phyloP scores from a whole-genome alignment of 2,888 invertebrate genomes.

The Ischnura elegans region DNA sequence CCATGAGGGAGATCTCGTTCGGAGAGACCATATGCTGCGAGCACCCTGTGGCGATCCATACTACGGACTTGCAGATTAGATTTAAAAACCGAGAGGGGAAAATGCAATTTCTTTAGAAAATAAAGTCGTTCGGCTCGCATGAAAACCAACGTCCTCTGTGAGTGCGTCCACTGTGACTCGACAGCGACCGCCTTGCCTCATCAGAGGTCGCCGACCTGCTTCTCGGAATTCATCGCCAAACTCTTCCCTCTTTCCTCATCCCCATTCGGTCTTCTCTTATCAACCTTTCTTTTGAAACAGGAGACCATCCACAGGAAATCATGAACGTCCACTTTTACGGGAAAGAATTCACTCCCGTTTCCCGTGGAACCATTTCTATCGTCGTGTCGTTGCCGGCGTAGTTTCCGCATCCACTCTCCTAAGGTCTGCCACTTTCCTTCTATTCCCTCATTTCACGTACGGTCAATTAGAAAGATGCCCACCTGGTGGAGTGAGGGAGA shows the following conservation, averaged over 20 bases:
- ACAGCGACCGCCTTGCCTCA: neutral
- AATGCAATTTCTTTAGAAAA: neutral
- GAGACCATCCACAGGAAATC: neutral
- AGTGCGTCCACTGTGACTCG: neutral
- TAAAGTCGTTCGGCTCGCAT: neutral
- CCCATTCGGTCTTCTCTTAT: neutral
- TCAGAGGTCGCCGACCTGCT: neutral
- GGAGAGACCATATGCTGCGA: neutral
- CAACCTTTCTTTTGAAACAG: neutral
- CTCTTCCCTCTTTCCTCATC: neutral
- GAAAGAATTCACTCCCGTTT: neutral
- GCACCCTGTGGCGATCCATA: neutral
- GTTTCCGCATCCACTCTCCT: neutral
- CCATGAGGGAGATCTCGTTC: neutral
- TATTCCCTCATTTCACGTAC: neutral
- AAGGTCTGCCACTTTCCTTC: neutral
- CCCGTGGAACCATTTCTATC: too few species aligned
- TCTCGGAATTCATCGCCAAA: neutral
- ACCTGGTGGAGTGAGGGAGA: too few species aligned
- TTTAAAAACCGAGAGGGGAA: neutral
- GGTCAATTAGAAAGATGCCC: too few species aligned
- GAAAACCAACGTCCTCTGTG: neutral
- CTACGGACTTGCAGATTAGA: neutral
- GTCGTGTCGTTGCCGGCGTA: neutral
- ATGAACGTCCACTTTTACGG: neutral